Evolutionary conservation across 2,113 vertebrate species (phyloP), one percentile per base, ranked within the genome.

Genomic region (Syrrhaptes paradoxus): DNA sequence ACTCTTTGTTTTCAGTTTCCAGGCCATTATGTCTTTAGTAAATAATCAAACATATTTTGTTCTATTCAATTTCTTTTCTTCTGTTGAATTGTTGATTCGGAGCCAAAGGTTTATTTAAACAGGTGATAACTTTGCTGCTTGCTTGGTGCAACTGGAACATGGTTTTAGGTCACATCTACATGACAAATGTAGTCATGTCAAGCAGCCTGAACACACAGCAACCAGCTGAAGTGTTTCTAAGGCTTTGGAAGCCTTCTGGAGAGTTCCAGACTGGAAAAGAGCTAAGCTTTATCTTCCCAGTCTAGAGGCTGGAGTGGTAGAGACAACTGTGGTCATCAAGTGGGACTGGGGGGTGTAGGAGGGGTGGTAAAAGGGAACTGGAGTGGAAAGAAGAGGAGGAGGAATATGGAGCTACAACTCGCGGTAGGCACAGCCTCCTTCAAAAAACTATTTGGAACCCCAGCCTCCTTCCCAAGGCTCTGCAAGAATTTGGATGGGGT

Each of bases 101-200:
- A 97, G 91, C 96, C 96, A 97, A 92, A 78, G 74, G 28, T 81
- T 96, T 96, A 93, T 93, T 96, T 97, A 89, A 94, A 87, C 85
- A 96, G 93, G 94, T 95, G 96, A 96, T 46, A 94, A 45, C 43
- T 94, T 77, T 66, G n/a, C 72, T 93, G 63, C 84, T 84, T 87
- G 63, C 75, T 90, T 61, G 81, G 58, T 89, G 61, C 71, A 68
- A 82, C 48, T 63, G 51, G 29, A 72, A 89, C 41, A 41, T 7
- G n/a, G 31, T 31, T 96, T 90, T 81, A 86, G 57, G 88, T 84
- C 92, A 96, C 79, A 86, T 95, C 90, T 77, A 77, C 49, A 54
- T 41, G 76, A 93, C 76, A 92, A 92, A 92, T 34, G 62, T 51
- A 90, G 72, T 80, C 57, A 54, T 55, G 49, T 45, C 63, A 80